Conservation (phyloP, 1,140 invertebrate species). For the Zophobas atratus region DNA sequence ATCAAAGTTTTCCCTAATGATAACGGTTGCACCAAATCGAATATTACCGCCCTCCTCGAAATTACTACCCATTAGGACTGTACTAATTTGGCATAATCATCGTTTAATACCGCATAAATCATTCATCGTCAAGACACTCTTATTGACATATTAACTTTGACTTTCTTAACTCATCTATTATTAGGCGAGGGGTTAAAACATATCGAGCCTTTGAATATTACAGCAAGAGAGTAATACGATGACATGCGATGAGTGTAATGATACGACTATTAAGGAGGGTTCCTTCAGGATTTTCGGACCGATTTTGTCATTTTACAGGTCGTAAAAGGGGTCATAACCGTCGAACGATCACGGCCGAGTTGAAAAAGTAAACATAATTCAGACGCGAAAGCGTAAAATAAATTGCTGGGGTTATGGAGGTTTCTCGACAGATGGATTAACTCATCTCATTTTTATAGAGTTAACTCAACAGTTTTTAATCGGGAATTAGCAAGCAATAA, state of each 20-base stretch:
- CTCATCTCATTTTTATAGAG: too few species aligned
- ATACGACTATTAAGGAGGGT: conserved; percentile 11
- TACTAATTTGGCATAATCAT: conserved; percentile 59
- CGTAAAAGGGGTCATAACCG: background rate
- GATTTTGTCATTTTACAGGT: background rate
- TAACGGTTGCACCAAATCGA: conserved; percentile 20
- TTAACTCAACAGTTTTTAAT: too few species aligned
- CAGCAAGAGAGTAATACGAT: background rate
- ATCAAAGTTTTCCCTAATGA: background rate
- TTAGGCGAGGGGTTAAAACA: conserved; percentile 16
- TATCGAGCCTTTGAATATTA: conserved; percentile 29
- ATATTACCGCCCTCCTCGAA: conserved; percentile 49
- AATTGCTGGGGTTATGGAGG: background rate
- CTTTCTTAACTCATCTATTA: conserved; percentile 50
- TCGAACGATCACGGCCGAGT: background rate
- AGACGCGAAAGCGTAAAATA: background rate
- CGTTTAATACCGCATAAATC: conserved; percentile 59
- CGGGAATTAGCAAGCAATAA: too few species aligned
- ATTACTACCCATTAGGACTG: conserved; percentile 57
- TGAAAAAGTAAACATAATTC: conserved; percentile 1
- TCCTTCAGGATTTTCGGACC: background rate
- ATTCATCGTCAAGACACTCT: conserved; percentile 56
- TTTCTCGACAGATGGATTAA: background rate
- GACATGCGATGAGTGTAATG: conserved; percentile 26
- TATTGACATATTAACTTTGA: conserved; percentile 57